Percentiles rank a stretch among this genome's conserved stretches.
phyloP scores from a whole-genome alignment of 1,140 invertebrate species.

The Drosophila suzukii region DNA sequence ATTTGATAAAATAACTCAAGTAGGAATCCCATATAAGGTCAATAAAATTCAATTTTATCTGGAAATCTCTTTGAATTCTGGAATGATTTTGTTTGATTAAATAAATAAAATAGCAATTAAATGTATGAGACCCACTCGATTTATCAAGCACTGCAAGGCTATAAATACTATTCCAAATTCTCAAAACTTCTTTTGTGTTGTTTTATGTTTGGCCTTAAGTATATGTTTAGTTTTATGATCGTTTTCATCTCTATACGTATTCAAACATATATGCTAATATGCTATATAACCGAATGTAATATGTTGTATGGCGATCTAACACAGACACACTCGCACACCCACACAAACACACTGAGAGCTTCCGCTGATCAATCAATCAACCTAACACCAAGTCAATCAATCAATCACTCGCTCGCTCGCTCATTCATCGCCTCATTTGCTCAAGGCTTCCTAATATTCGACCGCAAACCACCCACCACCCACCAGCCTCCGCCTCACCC shows the following conservation, averaged over 20 bases:
- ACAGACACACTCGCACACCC: conserved; percentile 20
- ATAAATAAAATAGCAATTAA: background rate
- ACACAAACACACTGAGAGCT: conserved; percentile 20
- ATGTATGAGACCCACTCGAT: background rate
- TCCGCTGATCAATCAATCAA: conserved; percentile 30
- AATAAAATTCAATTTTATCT: too few species aligned
- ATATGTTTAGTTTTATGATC: conserved; percentile 5
- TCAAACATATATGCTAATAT: conserved; percentile 2
- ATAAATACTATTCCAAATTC: background rate
- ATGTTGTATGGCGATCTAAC: conserved; percentile 24
- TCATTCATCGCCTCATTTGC: conserved; percentile 50
- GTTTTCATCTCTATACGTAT: background rate
- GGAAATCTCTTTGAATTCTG: too few species aligned
- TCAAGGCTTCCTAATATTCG: conserved; percentile 33
- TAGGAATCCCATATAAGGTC: too few species aligned
- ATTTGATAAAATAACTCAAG: too few species aligned
- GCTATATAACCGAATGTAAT: conserved; percentile 5
- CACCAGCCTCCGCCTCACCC: background rate
- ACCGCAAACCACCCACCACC: conserved; percentile 7
- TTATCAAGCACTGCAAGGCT: background rate
- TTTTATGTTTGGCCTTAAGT: conserved; percentile 12
- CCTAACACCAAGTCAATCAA: conserved; percentile 15
- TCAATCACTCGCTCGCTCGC: conserved; percentile 40
- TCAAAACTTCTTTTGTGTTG: conserved; percentile 2
- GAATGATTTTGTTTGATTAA: too few species aligned